Evolutionary conservation across 2,113 vertebrate species (phyloP).

Genomic region (Oxyruncus cristatus): DNA sequence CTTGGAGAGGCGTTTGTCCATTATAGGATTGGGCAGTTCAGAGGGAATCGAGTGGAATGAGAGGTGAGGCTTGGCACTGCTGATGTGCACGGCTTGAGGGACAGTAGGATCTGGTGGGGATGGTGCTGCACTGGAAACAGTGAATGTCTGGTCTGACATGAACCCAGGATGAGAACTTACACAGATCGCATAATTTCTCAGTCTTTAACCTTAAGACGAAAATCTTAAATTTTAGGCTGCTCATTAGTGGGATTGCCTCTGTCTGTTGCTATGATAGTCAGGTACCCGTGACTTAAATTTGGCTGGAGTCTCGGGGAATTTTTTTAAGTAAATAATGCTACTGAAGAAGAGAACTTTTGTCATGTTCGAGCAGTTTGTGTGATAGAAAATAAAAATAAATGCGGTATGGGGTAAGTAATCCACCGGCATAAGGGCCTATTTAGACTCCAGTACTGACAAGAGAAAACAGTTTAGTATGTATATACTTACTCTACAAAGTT

Average conservation of each 20-base stretch:
- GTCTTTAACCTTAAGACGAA: not conserved
- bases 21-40: not conserved
- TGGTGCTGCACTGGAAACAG: not conserved
- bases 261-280: not conserved
- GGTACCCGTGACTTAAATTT: not conserved
- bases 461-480: not conserved
- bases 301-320: not conserved
- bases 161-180: not conserved
- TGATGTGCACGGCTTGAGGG: not conserved
- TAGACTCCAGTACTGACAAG: not conserved
- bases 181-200: not conserved
- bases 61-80: not conserved
- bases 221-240: not conserved
- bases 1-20: not conserved
- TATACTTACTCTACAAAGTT: not conserved
- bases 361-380: not conserved
- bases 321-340: not conserved
- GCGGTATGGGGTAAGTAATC: not conserved
- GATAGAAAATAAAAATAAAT: not conserved
- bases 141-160: not conserved
- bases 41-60: not conserved
- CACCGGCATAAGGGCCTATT: not conserved
- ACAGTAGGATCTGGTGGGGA: not conserved
- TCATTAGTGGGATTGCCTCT: not conserved
- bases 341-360: not conserved